Evolutionary conservation across 1,140 invertebrate species (phyloP).

Genomic region (Atta cephalotes): DNA sequence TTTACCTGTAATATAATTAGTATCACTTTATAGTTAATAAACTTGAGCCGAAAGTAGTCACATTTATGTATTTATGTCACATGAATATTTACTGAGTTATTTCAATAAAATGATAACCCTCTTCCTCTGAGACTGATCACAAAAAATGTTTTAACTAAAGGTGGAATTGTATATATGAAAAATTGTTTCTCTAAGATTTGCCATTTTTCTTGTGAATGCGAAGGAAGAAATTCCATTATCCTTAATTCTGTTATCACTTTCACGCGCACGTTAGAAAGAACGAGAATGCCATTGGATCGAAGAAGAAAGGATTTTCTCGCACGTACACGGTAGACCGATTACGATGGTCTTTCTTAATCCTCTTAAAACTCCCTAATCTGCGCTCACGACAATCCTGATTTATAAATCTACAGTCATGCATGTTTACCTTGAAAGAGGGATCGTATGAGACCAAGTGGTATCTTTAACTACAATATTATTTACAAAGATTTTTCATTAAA

Average conservation of each 20-base stretch:
- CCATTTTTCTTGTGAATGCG: neutral
- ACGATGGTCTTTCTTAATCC: conserved; percentile 73
- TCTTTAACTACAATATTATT: neutral
- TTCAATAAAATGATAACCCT: too few relatives aligned
- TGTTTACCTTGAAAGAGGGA: conserved; percentile 53
- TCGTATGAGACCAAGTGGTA: neutral
- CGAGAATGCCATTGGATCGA: conserved; percentile 3
- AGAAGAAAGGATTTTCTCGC: conserved; percentile 15
- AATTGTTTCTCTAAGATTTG: neutral
- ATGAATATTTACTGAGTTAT: too few relatives aligned
- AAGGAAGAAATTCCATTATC: neutral
- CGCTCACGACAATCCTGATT: conserved; percentile 66
- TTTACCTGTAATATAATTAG: too few relatives aligned
- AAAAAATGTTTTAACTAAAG: conserved; percentile 4
- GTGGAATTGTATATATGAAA: neutral
- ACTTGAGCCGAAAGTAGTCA: too few relatives aligned
- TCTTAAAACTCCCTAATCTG: conserved; percentile 74
- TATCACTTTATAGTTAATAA: too few relatives aligned
- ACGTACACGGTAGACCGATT: conserved; percentile 65
- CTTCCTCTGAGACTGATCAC: too few relatives aligned
- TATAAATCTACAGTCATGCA: conserved; percentile 36
- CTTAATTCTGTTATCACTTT: conserved; percentile 38
- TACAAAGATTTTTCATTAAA: conserved; percentile 30
- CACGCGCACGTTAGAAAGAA: conserved; percentile 25
- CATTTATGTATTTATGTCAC: too few relatives aligned